Evolutionary conservation across 1,140 invertebrate species (phyloP).

Genomic region (Temnothorax curvispinosus): DNA sequence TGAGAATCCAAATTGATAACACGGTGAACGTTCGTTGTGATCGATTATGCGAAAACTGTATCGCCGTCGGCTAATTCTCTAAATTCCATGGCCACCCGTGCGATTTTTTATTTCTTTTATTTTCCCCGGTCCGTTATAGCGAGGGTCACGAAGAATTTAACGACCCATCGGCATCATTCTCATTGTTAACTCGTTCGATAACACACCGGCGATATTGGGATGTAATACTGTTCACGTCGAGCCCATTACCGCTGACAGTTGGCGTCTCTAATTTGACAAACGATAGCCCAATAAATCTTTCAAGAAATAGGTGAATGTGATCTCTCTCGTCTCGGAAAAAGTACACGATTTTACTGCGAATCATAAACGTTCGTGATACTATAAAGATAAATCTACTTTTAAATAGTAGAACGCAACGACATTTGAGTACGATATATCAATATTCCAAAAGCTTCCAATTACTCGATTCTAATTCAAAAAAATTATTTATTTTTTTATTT

Average conservation of each 20-base stretch:
- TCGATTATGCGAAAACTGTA: neutral
- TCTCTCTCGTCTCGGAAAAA: too few species aligned
- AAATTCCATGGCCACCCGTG: neutral
- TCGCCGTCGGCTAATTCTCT: neutral
- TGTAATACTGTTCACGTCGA: neutral
- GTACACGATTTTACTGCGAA: neutral
- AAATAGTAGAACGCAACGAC: neutral
- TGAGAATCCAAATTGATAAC: neutral
- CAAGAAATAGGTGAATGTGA: neutral
- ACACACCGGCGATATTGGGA: neutral
- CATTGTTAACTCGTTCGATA: constrained; percentile 1
- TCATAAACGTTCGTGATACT: neutral
- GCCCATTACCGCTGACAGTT: neutral
- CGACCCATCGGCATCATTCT: constrained; percentile 3
- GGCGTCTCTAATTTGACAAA: constrained; percentile 38
- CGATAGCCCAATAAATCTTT: constrained; percentile 18
- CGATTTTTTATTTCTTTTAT: neutral
- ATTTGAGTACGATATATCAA: neutral
- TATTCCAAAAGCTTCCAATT: neutral
- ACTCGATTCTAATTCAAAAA: neutral
- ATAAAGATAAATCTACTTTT: neutral
- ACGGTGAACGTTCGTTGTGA: neutral
- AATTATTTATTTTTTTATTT: neutral
- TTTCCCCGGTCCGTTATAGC: neutral
- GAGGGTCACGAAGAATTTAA: constrained; percentile 36